A percentile compares a stretch with the other conserved stretches of the same genome.
These are phyloP conservation scores for Pyrochroa serraticornis DNA, from an alignment of 2,888 invertebrate genomes.

Conservation along the genomic window DNA sequence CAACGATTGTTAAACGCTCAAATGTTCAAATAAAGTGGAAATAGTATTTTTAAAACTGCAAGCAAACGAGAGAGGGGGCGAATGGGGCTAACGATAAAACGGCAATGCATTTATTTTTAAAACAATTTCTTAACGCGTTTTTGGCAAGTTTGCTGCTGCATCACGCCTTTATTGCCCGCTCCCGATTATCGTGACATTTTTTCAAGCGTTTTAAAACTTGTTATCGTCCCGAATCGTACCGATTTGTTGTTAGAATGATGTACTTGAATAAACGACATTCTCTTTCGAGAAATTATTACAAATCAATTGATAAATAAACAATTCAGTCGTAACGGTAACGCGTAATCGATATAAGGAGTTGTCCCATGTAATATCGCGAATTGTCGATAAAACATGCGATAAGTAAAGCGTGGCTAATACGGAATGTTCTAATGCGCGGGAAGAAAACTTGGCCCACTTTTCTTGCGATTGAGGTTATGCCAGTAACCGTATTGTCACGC, in stretches of 20 bases:
- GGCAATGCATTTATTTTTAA: constrained; percentile 20
- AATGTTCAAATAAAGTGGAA: constrained; percentile 11
- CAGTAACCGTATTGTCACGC: constrained; percentile 33
- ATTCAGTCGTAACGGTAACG: too few species aligned
- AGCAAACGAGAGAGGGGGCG: constrained; percentile 15
- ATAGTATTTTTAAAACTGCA: constrained; percentile 32
- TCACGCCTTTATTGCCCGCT: background rate
- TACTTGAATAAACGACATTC: too few species aligned
- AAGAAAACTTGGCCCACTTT: constrained; percentile 35
- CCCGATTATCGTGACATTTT: background rate
- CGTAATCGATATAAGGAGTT: background rate
- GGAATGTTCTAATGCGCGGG: constrained; percentile 22
- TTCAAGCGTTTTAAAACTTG: background rate
- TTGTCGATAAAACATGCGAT: background rate
- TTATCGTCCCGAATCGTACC: too few species aligned
- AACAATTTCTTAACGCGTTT: background rate
- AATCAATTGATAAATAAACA: too few species aligned
- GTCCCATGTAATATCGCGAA: background rate
- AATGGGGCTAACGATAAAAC: constrained; percentile 37
- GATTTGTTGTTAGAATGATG: too few species aligned
- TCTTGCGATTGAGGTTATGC: constrained; percentile 32
- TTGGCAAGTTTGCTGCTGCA: too few species aligned
- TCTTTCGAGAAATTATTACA: too few species aligned
- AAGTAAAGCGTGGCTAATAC: constrained; percentile 13
- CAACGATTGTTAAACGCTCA: constrained; percentile 1